These are phyloP conservation scores for Agapetus fuscipes DNA, from an alignment of 2,888 invertebrate species.

Conservation along the genomic window DNA sequence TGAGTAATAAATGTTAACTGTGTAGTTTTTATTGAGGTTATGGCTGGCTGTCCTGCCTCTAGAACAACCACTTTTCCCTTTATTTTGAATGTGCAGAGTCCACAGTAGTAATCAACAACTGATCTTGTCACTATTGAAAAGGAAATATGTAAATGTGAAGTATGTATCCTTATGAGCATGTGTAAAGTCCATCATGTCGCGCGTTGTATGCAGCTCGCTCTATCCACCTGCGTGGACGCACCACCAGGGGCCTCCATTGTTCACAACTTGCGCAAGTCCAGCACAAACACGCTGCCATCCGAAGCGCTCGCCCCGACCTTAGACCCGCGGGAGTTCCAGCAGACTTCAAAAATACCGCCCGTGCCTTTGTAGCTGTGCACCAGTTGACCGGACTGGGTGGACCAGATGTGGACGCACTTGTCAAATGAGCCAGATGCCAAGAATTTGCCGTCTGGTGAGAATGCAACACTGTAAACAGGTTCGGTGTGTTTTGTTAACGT, in stretches of 20 bases:
- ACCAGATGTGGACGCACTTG: constrained; percentile 99
- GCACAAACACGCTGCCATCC: constrained; percentile 93
- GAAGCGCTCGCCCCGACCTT: constrained; percentile 99
- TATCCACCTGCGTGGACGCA: too few species aligned
- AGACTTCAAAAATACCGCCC: constrained; percentile 98
- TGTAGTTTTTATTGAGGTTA: too few species aligned
- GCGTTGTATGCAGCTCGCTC: constrained; percentile 19
- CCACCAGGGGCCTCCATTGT: constrained; percentile 9
- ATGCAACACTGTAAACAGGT: constrained; percentile 96
- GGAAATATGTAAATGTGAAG: too few species aligned
- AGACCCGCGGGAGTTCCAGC: constrained; percentile 97
- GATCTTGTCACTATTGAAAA: too few species aligned
- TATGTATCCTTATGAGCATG: too few species aligned
- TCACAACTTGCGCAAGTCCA: constrained; percentile 82
- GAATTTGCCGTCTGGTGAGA: constrained; percentile 96
- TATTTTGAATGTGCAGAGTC: too few species aligned
- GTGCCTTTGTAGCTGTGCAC: constrained; percentile 98
- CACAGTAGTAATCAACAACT: too few species aligned
- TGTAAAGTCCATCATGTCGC: constrained; percentile 15
- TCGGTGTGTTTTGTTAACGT: constrained; percentile 96
- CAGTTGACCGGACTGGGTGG: constrained; percentile 87
- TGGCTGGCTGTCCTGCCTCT: too few species aligned
- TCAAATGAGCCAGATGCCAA: constrained; percentile 98
- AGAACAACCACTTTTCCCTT: too few species aligned
- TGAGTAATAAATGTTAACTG: too few species aligned